Conservation (phyloP, 37 sponge, comb jelly and placozoan genomes). For the Chondrilla cf. caribensis region DNA sequence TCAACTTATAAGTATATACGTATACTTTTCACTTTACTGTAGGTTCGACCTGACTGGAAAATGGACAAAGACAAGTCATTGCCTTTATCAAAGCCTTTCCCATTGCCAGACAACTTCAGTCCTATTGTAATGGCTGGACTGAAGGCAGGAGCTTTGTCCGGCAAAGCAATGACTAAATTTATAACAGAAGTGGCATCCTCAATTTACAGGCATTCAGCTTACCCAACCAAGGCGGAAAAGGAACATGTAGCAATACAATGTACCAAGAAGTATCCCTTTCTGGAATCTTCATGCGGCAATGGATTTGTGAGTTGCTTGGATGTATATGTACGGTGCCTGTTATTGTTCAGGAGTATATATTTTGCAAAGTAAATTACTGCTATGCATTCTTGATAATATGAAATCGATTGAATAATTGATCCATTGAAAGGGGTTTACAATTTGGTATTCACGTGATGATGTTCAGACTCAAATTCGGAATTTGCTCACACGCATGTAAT, state of each 20-base stretch:
- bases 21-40: too few relatives aligned
- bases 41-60: too few relatives aligned
- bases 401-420: too few relatives aligned
- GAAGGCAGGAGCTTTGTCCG: neutral
- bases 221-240: conserved; percentile 1
- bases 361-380: too few relatives aligned
- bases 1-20: too few relatives aligned
- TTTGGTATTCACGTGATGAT: too few relatives aligned
- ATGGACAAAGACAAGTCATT: neutral
- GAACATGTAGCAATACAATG: conserved; percentile 13
- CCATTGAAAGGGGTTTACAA: too few relatives aligned
- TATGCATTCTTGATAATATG: too few relatives aligned
- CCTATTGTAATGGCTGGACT: neutral
- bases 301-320: conserved; percentile 1
- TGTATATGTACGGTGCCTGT: too few relatives aligned
- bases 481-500: too few relatives aligned
- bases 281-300: conserved; percentile 3
- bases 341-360: too few relatives aligned
- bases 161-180: conserved; percentile 4
- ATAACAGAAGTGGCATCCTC: neutral
- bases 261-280: neutral
- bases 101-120: neutral
- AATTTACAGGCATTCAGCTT: neutral
- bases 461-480: too few relatives aligned
- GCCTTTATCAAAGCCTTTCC: neutral